Base-by-base conservation (phyloP, 2,888 invertebrate species). In the Formica aserva region DNA sequence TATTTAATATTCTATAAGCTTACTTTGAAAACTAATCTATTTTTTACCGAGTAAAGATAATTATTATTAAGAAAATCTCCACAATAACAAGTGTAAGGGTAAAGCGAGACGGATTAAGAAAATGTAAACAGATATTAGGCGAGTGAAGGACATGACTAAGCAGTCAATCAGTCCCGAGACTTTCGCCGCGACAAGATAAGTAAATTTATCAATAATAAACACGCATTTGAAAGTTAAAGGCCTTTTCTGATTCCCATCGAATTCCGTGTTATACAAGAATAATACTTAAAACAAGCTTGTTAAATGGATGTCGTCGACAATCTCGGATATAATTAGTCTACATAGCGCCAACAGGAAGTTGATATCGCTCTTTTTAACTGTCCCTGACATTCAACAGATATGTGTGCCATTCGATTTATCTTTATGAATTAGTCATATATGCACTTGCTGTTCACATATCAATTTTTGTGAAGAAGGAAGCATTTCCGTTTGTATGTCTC, bases 371-470 rank as follows among this genome's bases (percentile, higher is more conserved):
- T 82, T 71, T 80, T 75, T 71, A 62, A 84, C 78, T 91, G 91
- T 90, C 91, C 92, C 85, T 92, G 92, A 92, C 92, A 92, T 92
- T 92, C 86, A 74, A 62, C 41, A 82, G 82, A 86, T 82, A 88
- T 45, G 11, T 72, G 29, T 48, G 55, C 41, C 81, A 65, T 55
- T 32, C 15, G 15, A 15, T 52, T 83, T 83, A 78, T 83, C 83
- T 63, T 76, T 18, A 26, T 62, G 57, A 5, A 55, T 81, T 81
- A 74, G 38, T 76, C 81, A 81, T 32, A 26, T 35, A 48, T 71
- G 15, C 38, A 41, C 6, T 75, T 26, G n/a, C 11, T 13, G 26
- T 63, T 57, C 29, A 13, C n/a, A 18, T 67, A 52, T 77, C 38
- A 67, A 78, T 78, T 72, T 26, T 52, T 67, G 41, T 6, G 13